These are phyloP conservation scores for Anorthoa munda DNA, from an alignment of 2,888 invertebrate species.

Conservation along the genomic window DNA sequence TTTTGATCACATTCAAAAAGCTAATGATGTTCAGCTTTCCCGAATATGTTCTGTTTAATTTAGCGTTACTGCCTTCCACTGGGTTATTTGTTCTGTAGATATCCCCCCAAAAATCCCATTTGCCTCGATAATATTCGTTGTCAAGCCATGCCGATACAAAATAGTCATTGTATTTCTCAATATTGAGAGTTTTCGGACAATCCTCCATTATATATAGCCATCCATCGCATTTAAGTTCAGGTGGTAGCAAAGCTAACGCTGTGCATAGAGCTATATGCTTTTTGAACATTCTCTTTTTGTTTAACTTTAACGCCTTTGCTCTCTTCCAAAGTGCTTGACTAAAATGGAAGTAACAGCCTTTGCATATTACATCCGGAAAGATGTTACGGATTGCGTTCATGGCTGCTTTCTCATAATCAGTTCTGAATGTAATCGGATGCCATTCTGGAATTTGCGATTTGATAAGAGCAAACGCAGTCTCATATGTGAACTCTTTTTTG, in stretches of 20 bases:
- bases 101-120: conserved; percentile 41
- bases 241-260: too few relatives aligned
- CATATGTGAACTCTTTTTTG: too few relatives aligned
- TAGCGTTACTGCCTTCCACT: conserved; percentile 37
- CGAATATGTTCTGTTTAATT: conserved; percentile 41
- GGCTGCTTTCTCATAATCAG: conserved; percentile 41
- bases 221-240: too few relatives aligned
- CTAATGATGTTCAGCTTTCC: conserved; percentile 40
- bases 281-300: conserved; percentile 36
- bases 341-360: conserved; percentile 42
- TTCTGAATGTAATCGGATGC: conserved; percentile 25
- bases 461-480: too few relatives aligned
- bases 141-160: conserved; percentile 36
- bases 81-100: conserved; percentile 42
- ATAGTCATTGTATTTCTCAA: conserved; percentile 29
- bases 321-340: conserved; percentile 37
- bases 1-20: conserved; percentile 43
- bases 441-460: conserved; percentile 27
- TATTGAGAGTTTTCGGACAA: background rate
- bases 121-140: conserved; percentile 22
- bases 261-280: conserved; percentile 21
- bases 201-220: background rate
- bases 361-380: conserved; percentile 35
- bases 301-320: conserved; percentile 37
- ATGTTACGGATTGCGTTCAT: conserved; percentile 39